These are phyloP conservation scores for Rattus norvegicus DNA, from an alignment of 2,113 vertebrate genomes.

Conservation along the genomic window DNA sequence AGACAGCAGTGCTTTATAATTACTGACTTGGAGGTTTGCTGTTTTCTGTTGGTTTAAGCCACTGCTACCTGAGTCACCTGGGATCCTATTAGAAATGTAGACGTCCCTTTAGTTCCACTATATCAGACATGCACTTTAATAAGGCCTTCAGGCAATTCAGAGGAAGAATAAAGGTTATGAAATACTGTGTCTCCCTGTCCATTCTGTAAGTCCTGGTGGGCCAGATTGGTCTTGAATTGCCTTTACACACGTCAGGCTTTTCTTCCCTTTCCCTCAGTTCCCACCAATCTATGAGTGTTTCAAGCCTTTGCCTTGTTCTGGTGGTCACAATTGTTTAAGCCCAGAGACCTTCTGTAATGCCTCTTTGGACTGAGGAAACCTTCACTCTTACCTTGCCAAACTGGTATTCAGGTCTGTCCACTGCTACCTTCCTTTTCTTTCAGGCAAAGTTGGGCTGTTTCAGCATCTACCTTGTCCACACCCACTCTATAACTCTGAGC, in stretches of 20 bases:
- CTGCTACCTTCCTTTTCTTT: background rate
- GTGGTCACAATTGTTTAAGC: background rate
- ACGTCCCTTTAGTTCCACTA: background rate
- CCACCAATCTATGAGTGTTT: background rate
- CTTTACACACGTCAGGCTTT: background rate
- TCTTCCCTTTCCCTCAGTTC: background rate
- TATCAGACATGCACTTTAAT: constrained; percentile 39
- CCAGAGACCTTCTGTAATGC: constrained; percentile 9
- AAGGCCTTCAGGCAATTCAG: background rate
- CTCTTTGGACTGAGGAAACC: constrained; percentile 7
- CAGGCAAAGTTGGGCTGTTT: background rate
- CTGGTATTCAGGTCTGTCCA: background rate
- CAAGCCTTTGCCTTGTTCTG: background rate
- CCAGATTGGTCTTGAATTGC: background rate
- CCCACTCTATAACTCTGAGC: background rate
- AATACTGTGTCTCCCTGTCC: background rate
- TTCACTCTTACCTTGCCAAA: constrained; percentile 22
- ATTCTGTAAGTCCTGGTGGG: background rate
- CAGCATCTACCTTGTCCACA: background rate
- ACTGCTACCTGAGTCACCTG: background rate
- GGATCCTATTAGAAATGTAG: constrained; percentile 45
- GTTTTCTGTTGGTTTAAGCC: background rate
- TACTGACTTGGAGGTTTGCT: background rate
- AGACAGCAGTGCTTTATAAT: constrained; percentile 12
- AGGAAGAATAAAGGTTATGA: background rate